Base-by-base conservation (phyloP, 2,888 invertebrate genomes). In the Salticus scenicus region DNA sequence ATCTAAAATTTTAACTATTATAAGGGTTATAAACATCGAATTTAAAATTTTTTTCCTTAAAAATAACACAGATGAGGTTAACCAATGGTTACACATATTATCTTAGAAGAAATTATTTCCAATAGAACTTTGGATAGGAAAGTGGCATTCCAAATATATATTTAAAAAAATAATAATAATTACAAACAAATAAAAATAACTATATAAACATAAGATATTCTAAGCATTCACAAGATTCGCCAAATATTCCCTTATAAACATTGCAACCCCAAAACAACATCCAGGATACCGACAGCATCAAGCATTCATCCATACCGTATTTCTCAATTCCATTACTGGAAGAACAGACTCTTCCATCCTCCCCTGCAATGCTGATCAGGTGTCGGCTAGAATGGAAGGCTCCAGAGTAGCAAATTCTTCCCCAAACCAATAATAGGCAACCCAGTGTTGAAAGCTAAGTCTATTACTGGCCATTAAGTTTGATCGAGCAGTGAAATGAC, bases 271-370 rank as follows among this genome's bases (percentile, higher is more conserved):
- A 20, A 20, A 30, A n/a, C n/a, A 20, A n/a, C 67, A 31, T 28
- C 27, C 24, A n/a, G 33, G 33, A 31, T 33, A 24, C 67, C 67
- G 42, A 28, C 73, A 73, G 73, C 66, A 57, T 72, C 74, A 74
- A 72, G 67, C 57, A 73, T 33, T 57, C 73, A 27, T 66, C 33
- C 79, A 72, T 57, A 42, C 71, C 41, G 78, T 71, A 63, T 28
- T 67, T 67, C 57, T 80, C 80, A 72, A 83, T 83, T 77, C 83
- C 77, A 83, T 83, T 83, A 83, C 66, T 42, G 51, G 47, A 57
- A 75, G 82, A 64, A 80, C 81, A 75, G 81, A 70, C 81, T 75
- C 77, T 71, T 66, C 77, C 71, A 63, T 41, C 63, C 75, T 75
- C 81, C 75, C 47, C 77, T 51, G 42, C 37, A 27, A 37, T 70